phyloP scores from a whole-genome alignment of 1,140 invertebrate species.

The Periplaneta americana region DNA sequence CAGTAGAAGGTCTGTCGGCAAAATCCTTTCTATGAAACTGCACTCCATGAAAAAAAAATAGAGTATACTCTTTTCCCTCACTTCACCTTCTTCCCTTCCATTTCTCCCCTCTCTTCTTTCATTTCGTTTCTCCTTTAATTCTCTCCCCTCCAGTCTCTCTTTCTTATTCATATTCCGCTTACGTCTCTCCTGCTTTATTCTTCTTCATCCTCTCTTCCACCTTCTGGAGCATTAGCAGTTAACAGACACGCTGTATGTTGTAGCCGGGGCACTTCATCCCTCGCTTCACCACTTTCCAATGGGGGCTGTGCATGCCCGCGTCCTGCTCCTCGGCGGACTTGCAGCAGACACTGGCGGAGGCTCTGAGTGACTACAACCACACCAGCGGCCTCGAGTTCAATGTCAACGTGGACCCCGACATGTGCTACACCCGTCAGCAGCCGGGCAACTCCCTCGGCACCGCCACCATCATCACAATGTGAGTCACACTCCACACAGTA shows the following conservation, averaged over 20 bases:
- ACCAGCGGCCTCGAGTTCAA: constrained; percentile 41
- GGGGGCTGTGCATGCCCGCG: constrained; percentile 60
- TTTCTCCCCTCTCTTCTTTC: no score
- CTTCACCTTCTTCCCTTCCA: no score
- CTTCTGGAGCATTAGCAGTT: not conserved
- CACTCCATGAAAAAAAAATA: no score
- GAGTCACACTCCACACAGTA: not conserved
- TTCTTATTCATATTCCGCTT: no score
- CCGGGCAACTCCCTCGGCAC: not conserved
- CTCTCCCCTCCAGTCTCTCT: no score
- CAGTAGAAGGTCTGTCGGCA: no score
- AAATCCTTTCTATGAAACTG: no score
- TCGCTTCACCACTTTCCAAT: constrained; percentile 58
- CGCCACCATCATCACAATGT: constrained; percentile 9
- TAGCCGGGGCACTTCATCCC: constrained; percentile 64
- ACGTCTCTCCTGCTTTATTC: no score
- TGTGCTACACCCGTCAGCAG: constrained; percentile 35
- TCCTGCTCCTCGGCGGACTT: constrained; percentile 53
- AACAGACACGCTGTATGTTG: constrained; percentile 14
- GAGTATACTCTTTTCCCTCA: no score
- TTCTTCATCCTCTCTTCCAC: no score
- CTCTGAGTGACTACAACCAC: constrained; percentile 49
- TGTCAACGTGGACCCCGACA: constrained; percentile 54
- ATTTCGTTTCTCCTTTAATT: no score
- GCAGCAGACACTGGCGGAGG: constrained; percentile 45